Evolutionary conservation across 1,140 invertebrate genomes (phyloP).

Genomic region (Sycobia sp.): DNA sequence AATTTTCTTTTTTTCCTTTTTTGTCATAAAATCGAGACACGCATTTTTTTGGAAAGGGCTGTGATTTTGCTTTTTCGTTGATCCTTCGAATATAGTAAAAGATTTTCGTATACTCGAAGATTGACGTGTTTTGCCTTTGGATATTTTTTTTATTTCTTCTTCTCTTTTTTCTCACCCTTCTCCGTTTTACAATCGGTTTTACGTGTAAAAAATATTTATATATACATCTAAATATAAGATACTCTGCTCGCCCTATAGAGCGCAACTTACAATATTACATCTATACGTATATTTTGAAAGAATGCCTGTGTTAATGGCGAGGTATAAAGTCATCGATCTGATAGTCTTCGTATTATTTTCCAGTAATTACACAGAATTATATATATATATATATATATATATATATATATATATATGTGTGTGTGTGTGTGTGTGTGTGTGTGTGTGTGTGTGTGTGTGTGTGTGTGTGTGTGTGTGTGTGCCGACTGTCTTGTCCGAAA

Average conservation of each 20-base stretch:
- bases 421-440: too few relatives aligned
- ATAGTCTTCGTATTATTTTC: constrained; percentile 7
- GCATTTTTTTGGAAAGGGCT: constrained; percentile 6
- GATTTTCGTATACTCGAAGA: background rate
- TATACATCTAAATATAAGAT: constrained; percentile 35
- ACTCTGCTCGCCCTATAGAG: too few relatives aligned
- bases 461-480: too few relatives aligned
- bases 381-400: background rate
- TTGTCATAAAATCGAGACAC: constrained; percentile 6
- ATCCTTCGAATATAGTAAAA: background rate
- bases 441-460: too few relatives aligned
- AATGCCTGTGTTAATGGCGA: constrained; percentile 12
- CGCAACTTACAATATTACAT: constrained; percentile 28
- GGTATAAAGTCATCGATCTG: constrained; percentile 20
- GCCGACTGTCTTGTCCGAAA: too few relatives aligned
- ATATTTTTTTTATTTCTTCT: too few relatives aligned
- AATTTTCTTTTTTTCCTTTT: background rate
- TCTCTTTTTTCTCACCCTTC: background rate
- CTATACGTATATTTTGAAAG: constrained; percentile 29
- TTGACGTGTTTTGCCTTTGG: too few relatives aligned
- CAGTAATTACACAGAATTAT: too few relatives aligned
- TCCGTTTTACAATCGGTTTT: background rate
- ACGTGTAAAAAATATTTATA: constrained; percentile 37
- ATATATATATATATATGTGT: background rate
- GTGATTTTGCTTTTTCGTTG: constrained; percentile 9